Conservation (phyloP, 2,888 invertebrate species). For the Agrypnus murinus region DNA sequence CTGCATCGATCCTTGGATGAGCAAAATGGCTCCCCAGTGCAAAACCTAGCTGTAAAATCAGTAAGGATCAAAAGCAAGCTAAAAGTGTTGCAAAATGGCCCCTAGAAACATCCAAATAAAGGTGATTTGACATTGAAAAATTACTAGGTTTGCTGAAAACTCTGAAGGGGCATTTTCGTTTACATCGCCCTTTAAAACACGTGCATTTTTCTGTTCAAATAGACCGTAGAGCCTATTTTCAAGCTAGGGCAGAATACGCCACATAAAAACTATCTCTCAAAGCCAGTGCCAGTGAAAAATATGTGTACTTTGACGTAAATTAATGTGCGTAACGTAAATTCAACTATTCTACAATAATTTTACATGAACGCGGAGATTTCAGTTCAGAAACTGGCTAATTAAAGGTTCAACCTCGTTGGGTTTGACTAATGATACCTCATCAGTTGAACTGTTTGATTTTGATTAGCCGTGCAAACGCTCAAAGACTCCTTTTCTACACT, state of each 20-base stretch:
- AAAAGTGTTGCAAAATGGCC: slow-evolving; percentile 65
- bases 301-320: slow-evolving; percentile 72
- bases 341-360: slow-evolving; percentile 71
- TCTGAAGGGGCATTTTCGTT: slow-evolving; percentile 69
- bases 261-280: slow-evolving; percentile 72
- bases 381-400: slow-evolving; percentile 63
- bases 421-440: slow-evolving; percentile 63
- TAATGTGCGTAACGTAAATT: slow-evolving; percentile 72
- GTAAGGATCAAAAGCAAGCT: slow-evolving; percentile 65
- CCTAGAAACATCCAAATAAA: slow-evolving; percentile 68
- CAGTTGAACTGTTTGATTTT: slow-evolving; percentile 66
- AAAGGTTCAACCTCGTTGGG: slow-evolving; percentile 58
- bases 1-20: slow-evolving; percentile 70
- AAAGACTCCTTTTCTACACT: slow-evolving; percentile 27
- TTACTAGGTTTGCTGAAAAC: slow-evolving; percentile 68
- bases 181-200: slow-evolving; percentile 59
- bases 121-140: slow-evolving; percentile 69
- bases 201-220: slow-evolving; percentile 70
- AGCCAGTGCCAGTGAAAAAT: slow-evolving; percentile 71
- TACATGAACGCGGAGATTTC: slow-evolving; percentile 67
- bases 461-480: slow-evolving; percentile 63
- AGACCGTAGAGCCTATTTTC: slow-evolving; percentile 65
- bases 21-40: slow-evolving; percentile 72
- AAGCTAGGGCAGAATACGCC: slow-evolving; percentile 64
- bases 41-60: slow-evolving; percentile 70